These are phyloP conservation scores for Myotis vivesi DNA, from an alignment of 2,797 vertebrate genomes.

Conservation along the genomic window DNA sequence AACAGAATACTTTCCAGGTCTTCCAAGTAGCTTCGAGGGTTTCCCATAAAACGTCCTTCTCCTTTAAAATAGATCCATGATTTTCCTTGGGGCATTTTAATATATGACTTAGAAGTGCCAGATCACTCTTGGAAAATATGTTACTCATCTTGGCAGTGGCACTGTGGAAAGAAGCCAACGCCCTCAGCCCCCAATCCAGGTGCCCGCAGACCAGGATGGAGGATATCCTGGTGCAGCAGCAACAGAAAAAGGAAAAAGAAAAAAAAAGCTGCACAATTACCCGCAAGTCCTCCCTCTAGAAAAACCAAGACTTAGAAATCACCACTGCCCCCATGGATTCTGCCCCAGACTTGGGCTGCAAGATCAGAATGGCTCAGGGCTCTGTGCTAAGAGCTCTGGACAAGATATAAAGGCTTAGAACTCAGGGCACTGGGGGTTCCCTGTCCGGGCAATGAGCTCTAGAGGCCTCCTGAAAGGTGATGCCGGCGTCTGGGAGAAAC, in stretches of 20 bases:
- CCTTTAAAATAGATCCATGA: neutral
- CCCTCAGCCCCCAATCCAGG: neutral
- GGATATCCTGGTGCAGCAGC: neutral
- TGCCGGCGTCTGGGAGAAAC: neutral
- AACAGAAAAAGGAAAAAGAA: neutral
- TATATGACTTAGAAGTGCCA: constrained; percentile 19
- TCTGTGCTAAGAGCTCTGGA: neutral
- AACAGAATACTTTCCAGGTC: neutral
- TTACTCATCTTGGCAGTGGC: neutral
- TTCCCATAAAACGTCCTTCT: constrained; percentile 14
- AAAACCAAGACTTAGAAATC: neutral
- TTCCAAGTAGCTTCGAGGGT: neutral
- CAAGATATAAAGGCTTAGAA: neutral
- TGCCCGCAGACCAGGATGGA: neutral
- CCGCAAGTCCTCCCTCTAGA: neutral
- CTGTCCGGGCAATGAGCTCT: neutral
- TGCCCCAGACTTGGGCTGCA: neutral
- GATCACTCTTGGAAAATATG: neutral
- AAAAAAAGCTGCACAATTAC: neutral
- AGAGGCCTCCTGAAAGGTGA: neutral
- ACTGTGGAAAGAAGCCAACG: neutral
- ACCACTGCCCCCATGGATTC: neutral
- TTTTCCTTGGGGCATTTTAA: constrained; percentile 19
- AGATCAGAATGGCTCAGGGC: neutral
- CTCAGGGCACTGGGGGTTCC: neutral